Conservation (phyloP, 53 echinoderm and acorn worm genomes). For the Crossaster papposus region DNA sequence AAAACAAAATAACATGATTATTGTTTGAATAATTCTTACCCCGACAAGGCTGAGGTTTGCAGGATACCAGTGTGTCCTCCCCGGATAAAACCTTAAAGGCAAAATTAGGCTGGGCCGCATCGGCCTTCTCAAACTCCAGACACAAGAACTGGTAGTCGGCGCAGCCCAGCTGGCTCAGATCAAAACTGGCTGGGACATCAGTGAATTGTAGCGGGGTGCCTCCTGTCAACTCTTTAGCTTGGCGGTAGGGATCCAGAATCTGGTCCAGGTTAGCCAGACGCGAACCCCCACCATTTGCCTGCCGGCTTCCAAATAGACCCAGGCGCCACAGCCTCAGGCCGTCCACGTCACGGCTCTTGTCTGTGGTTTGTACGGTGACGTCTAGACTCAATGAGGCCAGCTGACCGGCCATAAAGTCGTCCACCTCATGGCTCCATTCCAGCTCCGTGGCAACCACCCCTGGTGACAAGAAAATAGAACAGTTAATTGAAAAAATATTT, state of each 20-base stretch:
- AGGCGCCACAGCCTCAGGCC: slow-evolving; percentile 85
- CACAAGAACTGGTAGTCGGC: slow-evolving; percentile 79
- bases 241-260: slow-evolving; percentile 72
- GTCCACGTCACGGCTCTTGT: slow-evolving; percentile 79
- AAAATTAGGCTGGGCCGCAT: slow-evolving; percentile 63
- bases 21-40: slow-evolving; percentile 49
- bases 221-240: slow-evolving; percentile 56
- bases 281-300: slow-evolving; percentile 80
- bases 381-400: slow-evolving; percentile 59
- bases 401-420: slow-evolving; percentile 51
- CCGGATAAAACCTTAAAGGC: slow-evolving; percentile 60
- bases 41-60: slow-evolving; percentile 72
- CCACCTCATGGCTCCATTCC: slow-evolving; percentile 64
- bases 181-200: slow-evolving; percentile 44
- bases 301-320: slow-evolving; percentile 78
- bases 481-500: neutral
- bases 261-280: slow-evolving; percentile 70
- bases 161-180: slow-evolving; percentile 85
- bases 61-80: slow-evolving; percentile 63
- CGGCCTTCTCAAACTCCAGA: slow-evolving; percentile 72
- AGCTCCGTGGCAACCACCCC: slow-evolving; percentile 63
- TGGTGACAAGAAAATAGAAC: slow-evolving; percentile 10
- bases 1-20: neutral
- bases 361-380: slow-evolving; percentile 57
- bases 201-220: slow-evolving; percentile 52